These are phyloP conservation scores for Drosophila leonis DNA, from an alignment of 2,888 invertebrate genomes.

Conservation along the genomic window DNA sequence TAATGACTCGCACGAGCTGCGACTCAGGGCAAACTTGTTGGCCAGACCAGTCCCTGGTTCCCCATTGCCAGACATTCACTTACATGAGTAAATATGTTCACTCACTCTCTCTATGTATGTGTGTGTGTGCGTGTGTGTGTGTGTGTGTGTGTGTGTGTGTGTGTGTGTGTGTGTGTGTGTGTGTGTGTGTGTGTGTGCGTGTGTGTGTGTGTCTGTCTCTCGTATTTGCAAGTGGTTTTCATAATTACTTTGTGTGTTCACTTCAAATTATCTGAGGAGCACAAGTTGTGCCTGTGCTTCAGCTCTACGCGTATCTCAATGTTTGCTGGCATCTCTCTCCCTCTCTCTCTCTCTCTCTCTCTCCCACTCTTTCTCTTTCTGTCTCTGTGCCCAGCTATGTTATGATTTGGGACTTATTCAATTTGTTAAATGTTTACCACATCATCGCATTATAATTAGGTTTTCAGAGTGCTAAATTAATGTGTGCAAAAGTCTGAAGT, in stretches of 20 bases:
- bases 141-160: slow-evolving; percentile 35
- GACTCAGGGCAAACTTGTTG: slow-evolving; percentile 56
- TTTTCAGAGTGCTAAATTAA: slow-evolving; percentile 11
- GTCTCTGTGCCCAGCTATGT: not conserved
- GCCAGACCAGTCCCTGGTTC: slow-evolving; percentile 27
- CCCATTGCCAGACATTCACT: slow-evolving; percentile 61
- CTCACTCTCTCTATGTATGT: not conserved
- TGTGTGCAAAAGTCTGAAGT: not conserved
- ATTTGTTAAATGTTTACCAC: slow-evolving; percentile 57
- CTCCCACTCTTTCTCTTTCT: not conserved
- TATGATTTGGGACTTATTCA: slow-evolving; percentile 57
- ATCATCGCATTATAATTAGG: slow-evolving; percentile 54
- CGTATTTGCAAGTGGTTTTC: slow-evolving; percentile 76
- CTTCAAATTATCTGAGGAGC: slow-evolving; percentile 62
- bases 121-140: slow-evolving; percentile 7
- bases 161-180: not conserved
- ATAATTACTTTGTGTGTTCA: slow-evolving; percentile 78
- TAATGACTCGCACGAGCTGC: slow-evolving; percentile 78
- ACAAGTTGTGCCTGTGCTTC: slow-evolving; percentile 43
- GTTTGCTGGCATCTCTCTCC: not conserved
- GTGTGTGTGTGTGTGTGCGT: slow-evolving; percentile 8
- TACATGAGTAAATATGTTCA: slow-evolving; percentile 62
- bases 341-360: not conserved
- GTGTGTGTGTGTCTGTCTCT: slow-evolving; percentile 41
- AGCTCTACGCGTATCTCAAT: slow-evolving; percentile 17